A percentile compares a stretch with the other conserved stretches of the same genome.
Conservation (phyloP, 2,113 vertebrate genomes). For the Eonycteris spelaea region DNA sequence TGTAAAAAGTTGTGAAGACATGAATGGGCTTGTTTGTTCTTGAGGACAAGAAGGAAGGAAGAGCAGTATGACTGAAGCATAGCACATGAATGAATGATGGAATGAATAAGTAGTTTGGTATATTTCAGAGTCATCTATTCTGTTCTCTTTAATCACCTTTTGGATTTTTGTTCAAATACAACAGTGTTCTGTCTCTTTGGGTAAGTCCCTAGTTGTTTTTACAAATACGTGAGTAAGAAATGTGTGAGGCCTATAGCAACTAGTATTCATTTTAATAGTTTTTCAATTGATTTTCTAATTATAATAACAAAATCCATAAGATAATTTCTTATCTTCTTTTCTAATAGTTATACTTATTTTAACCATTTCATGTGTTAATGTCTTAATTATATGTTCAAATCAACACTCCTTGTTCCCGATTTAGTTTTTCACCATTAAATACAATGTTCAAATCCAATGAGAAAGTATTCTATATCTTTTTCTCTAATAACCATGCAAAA, state of each 20-base stretch:
- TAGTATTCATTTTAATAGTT: not conserved
- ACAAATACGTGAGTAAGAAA: not conserved
- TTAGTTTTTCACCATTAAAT: slow-evolving; percentile 29
- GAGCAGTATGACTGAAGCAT: not conserved
- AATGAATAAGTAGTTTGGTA: not conserved
- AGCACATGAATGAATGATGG: not conserved
- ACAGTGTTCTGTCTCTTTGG: not conserved
- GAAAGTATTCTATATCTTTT: slow-evolving; percentile 4
- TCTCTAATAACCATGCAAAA: slow-evolving; percentile 14
- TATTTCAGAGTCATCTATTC: not conserved
- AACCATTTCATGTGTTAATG: not conserved
- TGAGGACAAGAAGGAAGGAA: not conserved
- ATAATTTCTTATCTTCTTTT: not conserved
- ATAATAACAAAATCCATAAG: not conserved
- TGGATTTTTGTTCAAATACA: not conserved
- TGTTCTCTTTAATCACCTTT: not conserved
- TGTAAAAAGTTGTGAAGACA: not conserved
- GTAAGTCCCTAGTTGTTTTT: not conserved
- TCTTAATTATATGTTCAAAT: not conserved
- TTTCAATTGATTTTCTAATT: slow-evolving; percentile 16
- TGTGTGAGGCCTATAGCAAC: not conserved
- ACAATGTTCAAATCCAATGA: slow-evolving; percentile 13
- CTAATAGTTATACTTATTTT: not conserved
- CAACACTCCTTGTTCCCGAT: not conserved
- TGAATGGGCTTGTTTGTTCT: not conserved